phyloP scores from a whole-genome alignment of 2,797 vertebrate species.

The Myotis vivesi region DNA sequence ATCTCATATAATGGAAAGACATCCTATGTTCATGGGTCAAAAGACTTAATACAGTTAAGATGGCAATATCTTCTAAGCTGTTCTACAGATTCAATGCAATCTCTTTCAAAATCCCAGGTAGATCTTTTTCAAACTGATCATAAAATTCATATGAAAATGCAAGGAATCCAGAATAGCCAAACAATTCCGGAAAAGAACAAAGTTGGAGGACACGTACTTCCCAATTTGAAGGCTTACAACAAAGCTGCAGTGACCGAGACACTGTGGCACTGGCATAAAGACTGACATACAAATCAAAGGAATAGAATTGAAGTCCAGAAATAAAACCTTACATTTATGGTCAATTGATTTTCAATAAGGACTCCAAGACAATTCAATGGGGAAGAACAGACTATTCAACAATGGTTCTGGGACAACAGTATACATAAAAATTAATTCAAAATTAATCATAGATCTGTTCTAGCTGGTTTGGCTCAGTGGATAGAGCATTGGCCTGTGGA shows the following conservation, averaged over 20 bases:
- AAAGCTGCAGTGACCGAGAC: neutral
- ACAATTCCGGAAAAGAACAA: neutral
- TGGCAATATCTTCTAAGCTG: neutral
- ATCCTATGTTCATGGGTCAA: neutral
- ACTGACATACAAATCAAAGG: neutral
- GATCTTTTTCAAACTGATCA: neutral
- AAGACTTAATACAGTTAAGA: neutral
- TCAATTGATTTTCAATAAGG: neutral
- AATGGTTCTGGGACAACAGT: neutral
- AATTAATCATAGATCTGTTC: neutral
- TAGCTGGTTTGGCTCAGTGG: too few species aligned
- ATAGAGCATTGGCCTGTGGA: too few species aligned
- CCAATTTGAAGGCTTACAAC: neutral
- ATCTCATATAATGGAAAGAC: neutral
- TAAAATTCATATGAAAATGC: neutral
- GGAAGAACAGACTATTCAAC: neutral
- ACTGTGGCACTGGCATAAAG: neutral
- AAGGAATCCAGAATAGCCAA: neutral
- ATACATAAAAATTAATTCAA: slow-evolving; percentile 15
- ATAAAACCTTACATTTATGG: neutral
- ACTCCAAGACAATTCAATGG: neutral
- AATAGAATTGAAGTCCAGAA: neutral
- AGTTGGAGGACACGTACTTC: neutral
- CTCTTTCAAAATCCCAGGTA: neutral
- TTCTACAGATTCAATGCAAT: neutral